Evolutionary conservation across 2,113 vertebrate species (phyloP).

Genomic region (Misgurnus anguillicaudatus): DNA sequence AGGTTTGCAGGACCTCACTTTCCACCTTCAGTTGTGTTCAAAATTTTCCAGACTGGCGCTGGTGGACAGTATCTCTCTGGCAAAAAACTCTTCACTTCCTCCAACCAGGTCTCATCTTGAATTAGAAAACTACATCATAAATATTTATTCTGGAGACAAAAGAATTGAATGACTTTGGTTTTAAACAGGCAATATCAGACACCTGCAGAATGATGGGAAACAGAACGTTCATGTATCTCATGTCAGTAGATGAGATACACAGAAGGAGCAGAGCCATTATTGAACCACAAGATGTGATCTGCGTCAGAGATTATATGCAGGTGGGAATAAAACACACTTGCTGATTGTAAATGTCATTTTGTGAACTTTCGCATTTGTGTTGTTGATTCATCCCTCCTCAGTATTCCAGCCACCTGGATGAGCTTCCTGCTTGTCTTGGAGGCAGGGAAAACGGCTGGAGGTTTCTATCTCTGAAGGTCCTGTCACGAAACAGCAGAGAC

Average conservation of each 20-base stretch:
- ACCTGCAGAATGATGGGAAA: conserved; percentile 66
- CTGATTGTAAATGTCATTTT: too few relatives aligned
- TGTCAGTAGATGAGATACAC: conserved; percentile 58
- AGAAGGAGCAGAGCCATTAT: conserved; percentile 54
- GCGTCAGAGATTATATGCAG: conserved; percentile 70
- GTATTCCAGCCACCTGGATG: conserved; percentile 68
- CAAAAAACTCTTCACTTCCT: conserved; percentile 62
- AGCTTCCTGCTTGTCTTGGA: conserved; percentile 66
- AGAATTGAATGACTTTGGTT: background rate
- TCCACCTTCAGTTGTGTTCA: conserved; percentile 69
- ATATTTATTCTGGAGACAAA: background rate
- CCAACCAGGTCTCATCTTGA: conserved; percentile 59
- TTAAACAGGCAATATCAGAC: conserved; percentile 63
- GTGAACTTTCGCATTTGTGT: too few relatives aligned
- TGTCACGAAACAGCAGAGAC: conserved; percentile 58
- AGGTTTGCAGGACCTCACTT: conserved; percentile 70
- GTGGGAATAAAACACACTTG: conserved; percentile 35
- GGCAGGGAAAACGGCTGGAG: conserved; percentile 73
- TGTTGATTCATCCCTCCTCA: conserved; percentile 13
- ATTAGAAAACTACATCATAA: too few relatives aligned
- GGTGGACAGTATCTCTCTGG: conserved; percentile 66
- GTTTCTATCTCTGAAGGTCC: conserved; percentile 64
- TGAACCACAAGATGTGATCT: conserved; percentile 65
- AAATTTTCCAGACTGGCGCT: conserved; percentile 66
- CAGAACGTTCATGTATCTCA: conserved; percentile 61